Conservation (phyloP, 1,140 invertebrate genomes). For the Leguminivora glycinivorella region DNA sequence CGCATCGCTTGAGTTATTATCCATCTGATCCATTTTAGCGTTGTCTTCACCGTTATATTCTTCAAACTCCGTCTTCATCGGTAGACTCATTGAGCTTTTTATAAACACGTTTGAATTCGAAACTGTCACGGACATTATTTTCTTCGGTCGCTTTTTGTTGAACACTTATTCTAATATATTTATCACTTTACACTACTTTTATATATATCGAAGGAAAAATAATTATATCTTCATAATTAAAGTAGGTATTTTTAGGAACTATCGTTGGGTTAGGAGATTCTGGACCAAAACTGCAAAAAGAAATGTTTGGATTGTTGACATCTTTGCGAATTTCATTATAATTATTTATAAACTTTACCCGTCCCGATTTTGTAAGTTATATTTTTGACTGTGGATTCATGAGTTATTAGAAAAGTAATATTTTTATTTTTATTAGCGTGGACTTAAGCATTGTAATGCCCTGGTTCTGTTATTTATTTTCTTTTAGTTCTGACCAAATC, state of each 20-base stretch:
- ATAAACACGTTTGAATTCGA: conserved; percentile 64
- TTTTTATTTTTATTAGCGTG: too few relatives aligned
- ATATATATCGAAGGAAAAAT: conserved; percentile 69
- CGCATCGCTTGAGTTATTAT: conserved; percentile 58
- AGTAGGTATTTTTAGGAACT: conserved; percentile 80
- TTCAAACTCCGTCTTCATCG: conserved; percentile 71
- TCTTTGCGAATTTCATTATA: conserved; percentile 27
- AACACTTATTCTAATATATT: conserved; percentile 60
- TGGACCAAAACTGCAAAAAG: conserved; percentile 61
- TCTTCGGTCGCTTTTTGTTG: conserved; percentile 49
- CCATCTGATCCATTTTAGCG: conserved; percentile 54
- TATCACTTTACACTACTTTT: conserved; percentile 45
- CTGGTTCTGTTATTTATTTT: too few relatives aligned
- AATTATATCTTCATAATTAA: conserved; percentile 73
- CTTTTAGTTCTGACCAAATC: too few relatives aligned
- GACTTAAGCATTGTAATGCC: too few relatives aligned
- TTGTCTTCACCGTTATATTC: conserved; percentile 60
- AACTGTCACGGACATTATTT: conserved; percentile 65
- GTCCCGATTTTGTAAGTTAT: conserved; percentile 33
- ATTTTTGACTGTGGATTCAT: too few relatives aligned
- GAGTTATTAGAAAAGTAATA: too few relatives aligned
- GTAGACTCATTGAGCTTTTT: conserved; percentile 67
- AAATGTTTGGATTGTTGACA: conserved; percentile 29
- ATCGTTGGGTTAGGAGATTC: conserved; percentile 78
- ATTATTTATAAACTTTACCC: conserved; percentile 49